Evolutionary conservation across 1,140 invertebrate species (phyloP).

Genomic region (Ceratitis capitata): DNA sequence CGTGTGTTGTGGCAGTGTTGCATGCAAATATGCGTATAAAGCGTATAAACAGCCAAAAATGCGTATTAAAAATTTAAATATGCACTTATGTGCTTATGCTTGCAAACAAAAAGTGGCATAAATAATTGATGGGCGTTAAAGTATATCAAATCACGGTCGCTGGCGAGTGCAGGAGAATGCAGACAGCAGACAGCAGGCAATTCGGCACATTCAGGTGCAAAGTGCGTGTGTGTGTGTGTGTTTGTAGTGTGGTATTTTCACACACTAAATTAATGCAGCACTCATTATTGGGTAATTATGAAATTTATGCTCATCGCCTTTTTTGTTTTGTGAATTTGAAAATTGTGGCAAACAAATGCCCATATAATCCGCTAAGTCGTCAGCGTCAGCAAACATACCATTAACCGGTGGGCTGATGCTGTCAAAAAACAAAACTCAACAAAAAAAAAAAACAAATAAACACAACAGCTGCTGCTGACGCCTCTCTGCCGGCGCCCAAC

Average conservation of each 20-base stretch:
- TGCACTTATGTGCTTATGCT: neutral
- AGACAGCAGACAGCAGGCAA: too few relatives aligned
- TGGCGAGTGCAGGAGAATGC: neutral
- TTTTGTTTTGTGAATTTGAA: neutral
- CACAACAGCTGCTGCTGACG: too few relatives aligned
- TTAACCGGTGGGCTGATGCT: neutral
- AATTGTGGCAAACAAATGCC: neutral
- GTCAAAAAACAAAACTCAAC: too few relatives aligned
- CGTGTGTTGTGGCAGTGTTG: neutral
- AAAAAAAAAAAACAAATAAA: neutral
- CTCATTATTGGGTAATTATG: neutral
- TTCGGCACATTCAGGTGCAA: too few relatives aligned
- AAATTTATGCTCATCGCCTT: neutral
- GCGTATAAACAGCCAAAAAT: neutral
- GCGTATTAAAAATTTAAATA: neutral
- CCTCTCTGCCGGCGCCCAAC: too few relatives aligned
- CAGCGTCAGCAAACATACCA: neutral
- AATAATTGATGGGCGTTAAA: neutral
- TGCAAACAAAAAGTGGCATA: neutral
- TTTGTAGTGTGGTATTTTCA: neutral
- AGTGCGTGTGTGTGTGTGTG: neutral
- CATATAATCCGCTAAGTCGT: neutral
- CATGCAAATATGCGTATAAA: neutral
- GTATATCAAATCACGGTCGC: neutral
- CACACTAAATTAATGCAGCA: neutral